Conservation (phyloP, 2,113 vertebrate species). For the Rousettus leschenaultii region DNA sequence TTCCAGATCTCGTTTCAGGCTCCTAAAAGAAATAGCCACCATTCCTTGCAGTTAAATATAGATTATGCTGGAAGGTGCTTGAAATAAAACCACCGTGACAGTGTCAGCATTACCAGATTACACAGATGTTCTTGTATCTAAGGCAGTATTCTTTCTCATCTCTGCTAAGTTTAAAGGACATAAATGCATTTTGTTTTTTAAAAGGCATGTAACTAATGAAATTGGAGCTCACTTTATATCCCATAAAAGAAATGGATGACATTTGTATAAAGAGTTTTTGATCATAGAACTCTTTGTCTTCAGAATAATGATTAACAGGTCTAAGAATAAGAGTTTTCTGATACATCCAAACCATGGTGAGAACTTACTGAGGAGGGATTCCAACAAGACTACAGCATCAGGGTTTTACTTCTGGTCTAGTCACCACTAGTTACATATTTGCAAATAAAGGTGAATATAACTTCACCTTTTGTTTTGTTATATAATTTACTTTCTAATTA, state of each 20-base stretch:
- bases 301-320: not conserved
- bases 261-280: not conserved
- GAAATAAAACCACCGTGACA: conserved; percentile 15
- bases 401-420: not conserved
- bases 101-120: not conserved
- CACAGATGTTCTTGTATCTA: not conserved
- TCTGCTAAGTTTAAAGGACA: conserved; percentile 2
- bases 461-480: not conserved
- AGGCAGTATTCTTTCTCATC: not conserved
- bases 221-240: not conserved
- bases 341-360: not conserved
- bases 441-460: not conserved
- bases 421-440: not conserved
- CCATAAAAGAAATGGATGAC: not conserved
- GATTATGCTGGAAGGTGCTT: conserved; percentile 18
- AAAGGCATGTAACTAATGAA: not conserved
- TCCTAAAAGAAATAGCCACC: conserved; percentile 13
- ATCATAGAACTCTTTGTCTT: not conserved
- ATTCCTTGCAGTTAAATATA: conserved; percentile 28
- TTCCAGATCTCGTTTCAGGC: not conserved
- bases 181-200: not conserved
- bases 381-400: not conserved
- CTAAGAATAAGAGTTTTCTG: conserved; percentile 11
- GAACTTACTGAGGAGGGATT: not conserved
- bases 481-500: not conserved